Evolutionary conservation across 1,140 invertebrate genomes (phyloP), one percentile per base, ranked within the genome.

Genomic region (Aphelenchoides fujianensis): DNA sequence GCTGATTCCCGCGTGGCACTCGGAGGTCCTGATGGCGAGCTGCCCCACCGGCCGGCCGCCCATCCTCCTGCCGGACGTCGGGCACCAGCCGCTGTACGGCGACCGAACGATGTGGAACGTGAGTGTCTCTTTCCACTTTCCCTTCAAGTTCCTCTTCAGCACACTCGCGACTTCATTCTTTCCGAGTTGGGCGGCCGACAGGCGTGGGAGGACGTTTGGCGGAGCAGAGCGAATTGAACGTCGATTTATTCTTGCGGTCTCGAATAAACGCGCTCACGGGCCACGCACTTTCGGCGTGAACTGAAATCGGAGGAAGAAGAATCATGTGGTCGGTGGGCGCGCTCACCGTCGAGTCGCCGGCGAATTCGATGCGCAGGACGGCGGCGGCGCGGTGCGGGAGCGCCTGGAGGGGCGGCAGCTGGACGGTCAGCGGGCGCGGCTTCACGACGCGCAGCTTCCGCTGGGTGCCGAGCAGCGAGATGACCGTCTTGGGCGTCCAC

Each of bases 351-450:
- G 61, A 69, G 23, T 3, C 37, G 5, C 5, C 72, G 1, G 76
- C 76, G 55, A 71, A 67, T 53, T 78, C 76, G 27, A 78, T 78
- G 54, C 78, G 76, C 5, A 78, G 57, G 16, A 78, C 68, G 28
- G 78, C 62, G 1, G 67, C 75, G 27, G 76, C 76, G 27, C 53
- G 67, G 19, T 53, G 48, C 0, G 54, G 71, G 0, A 77, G 30
- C 31, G 71, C 48, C 19, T 62, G 36, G 63, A 69, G 71, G 7
- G 32, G 53, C 19, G 62, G 32, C n/a, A 57, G 35, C 5, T 66
- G 37, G 30, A 78, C 52, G 0, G 53, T 68, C 12, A 73, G 30
- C 9, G 53, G 35, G 16, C 70, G 31, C 2, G 34, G 32, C 19
- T 19, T 23, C 27, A n/a, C 57, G 0, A 19, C 27, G 7, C 62